These are phyloP conservation scores for Avahi laniger DNA, from an alignment of 2,797 vertebrate species.

Conservation along the genomic window DNA sequence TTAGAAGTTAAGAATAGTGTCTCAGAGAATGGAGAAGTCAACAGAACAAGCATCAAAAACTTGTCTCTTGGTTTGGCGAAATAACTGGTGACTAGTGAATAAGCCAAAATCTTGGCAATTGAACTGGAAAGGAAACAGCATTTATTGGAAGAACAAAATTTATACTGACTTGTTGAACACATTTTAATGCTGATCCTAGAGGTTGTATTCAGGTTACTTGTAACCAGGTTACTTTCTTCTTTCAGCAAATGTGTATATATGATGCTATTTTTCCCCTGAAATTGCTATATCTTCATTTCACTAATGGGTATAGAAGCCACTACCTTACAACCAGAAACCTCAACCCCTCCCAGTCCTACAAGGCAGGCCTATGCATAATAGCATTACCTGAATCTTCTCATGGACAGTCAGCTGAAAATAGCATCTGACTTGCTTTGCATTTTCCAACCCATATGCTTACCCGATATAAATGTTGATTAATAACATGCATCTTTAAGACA, in stretches of 20 bases:
- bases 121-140: not conserved
- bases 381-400: not conserved
- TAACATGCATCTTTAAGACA: slow-evolving; percentile 31
- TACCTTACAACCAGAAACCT: not conserved
- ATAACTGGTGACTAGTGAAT: not conserved
- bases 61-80: not conserved
- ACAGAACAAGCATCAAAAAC: not conserved
- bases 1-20: not conserved
- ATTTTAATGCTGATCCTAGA: not conserved
- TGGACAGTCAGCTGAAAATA: slow-evolving; percentile 55
- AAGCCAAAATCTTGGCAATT: not conserved
- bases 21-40: not conserved
- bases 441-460: slow-evolving; percentile 55
- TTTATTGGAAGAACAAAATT: not conserved
- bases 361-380: not conserved
- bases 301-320: not conserved
- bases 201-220: not conserved
- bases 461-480: slow-evolving; percentile 63
- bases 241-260: not conserved
- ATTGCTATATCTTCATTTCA: not conserved
- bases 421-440: slow-evolving; percentile 70
- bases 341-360: not conserved
- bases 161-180: not conserved
- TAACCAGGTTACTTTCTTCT: not conserved
- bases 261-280: too few species aligned